Percentiles rank a stretch among this genome's conserved stretches.
These are phyloP conservation scores for Campylorhamphus procurvoides DNA, from an alignment of 2,113 vertebrate species.

Conservation along the genomic window DNA sequence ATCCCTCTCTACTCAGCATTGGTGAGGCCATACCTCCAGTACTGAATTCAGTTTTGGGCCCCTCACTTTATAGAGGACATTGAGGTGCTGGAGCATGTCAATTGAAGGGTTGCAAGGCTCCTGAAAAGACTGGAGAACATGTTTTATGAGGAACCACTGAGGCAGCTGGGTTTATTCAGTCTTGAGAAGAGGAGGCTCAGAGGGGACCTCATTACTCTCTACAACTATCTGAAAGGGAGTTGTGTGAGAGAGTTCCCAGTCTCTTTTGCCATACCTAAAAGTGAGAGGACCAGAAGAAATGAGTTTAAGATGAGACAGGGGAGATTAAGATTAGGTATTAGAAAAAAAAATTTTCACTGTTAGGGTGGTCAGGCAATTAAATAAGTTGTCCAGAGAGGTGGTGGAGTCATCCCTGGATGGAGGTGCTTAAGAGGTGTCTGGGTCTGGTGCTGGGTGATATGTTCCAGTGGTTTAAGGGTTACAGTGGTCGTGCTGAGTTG, in stretches of 20 bases:
- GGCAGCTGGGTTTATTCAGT: background rate
- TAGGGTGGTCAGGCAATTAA: background rate
- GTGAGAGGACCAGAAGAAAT: background rate
- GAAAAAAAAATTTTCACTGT: background rate
- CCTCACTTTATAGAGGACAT: no score
- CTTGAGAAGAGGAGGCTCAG: background rate
- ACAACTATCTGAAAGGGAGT: background rate
- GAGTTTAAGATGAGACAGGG: background rate
- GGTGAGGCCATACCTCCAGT: no score
- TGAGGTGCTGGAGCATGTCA: no score
- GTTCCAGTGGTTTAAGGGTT: background rate
- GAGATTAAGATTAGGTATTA: background rate
- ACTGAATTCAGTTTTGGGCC: no score
- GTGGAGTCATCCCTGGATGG: no score
- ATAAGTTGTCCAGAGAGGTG: background rate
- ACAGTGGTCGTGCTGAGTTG: background rate
- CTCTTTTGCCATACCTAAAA: background rate
- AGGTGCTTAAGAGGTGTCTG: background rate
- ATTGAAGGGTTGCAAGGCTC: no score
- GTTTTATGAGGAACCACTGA: no score
- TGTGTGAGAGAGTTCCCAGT: background rate
- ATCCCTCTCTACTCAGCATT: no score
- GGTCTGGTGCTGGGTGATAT: rapidly evolving
- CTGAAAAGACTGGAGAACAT: no score
- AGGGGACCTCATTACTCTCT: background rate